Percentiles rank a stretch among this genome's conserved stretches.
Conservation (phyloP, 2,888 invertebrate species). For the Xanthia togata region DNA sequence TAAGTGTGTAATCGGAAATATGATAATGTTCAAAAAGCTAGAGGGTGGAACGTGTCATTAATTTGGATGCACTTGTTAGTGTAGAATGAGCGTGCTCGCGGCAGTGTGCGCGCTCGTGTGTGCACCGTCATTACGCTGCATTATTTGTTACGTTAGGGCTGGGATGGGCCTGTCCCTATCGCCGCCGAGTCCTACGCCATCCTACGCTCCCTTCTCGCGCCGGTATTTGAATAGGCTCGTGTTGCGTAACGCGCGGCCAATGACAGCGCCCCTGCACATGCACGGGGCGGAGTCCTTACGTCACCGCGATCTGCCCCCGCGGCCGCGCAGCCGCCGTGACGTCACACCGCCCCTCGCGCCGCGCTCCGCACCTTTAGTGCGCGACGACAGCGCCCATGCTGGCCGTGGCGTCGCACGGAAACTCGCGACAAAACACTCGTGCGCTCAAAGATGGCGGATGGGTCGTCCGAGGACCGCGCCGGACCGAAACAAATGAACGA, state of each 20-base stretch:
- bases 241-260: conserved; percentile 90
- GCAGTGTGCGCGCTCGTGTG: conserved; percentile 64
- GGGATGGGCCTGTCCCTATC: conserved; percentile 85
- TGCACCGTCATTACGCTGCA: conserved; percentile 83
- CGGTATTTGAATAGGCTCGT: conserved; percentile 86
- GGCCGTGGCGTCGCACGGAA: conserved; percentile 79
- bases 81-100: conserved; percentile 63
- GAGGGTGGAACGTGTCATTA: conserved; percentile 79
- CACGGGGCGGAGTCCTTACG: conserved; percentile 90
- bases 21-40: conserved; percentile 56
- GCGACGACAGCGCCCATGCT: conserved; percentile 83
- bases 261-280: conserved; percentile 88
- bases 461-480: conserved; percentile 92
- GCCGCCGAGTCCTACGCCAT: conserved; percentile 82
- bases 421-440: conserved; percentile 90
- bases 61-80: conserved; percentile 84
- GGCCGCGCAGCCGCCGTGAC: conserved; percentile 89
- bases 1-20: conserved; percentile 60
- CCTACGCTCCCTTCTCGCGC: conserved; percentile 86
- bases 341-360: conserved; percentile 79
- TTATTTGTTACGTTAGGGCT: conserved; percentile 86
- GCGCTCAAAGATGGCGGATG: conserved; percentile 96
- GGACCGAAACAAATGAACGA: conserved; percentile 90
- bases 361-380: conserved; percentile 78
- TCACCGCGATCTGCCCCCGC: conserved; percentile 87